Conservation (phyloP, 2,888 invertebrate genomes). For the Toxonevra muliebris region DNA sequence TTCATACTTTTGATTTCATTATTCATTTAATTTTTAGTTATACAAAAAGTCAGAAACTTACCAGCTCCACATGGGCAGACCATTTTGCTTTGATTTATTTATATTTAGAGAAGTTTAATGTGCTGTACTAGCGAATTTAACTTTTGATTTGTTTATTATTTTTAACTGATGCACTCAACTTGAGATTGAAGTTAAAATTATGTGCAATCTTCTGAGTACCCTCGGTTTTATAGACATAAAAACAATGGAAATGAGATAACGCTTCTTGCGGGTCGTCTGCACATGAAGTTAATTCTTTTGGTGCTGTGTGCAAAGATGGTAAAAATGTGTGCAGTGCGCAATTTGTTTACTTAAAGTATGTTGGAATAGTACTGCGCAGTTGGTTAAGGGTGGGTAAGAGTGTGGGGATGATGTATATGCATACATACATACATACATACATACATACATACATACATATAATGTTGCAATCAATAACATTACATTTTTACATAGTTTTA, state of each 20-base stretch:
- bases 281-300: not conserved
- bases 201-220: slow-evolving; percentile 10
- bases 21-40: too few relatives aligned
- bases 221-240: slow-evolving; percentile 27
- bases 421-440: not conserved
- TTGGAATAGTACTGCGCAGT: not conserved
- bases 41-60: slow-evolving; percentile 8
- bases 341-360: slow-evolving; percentile 5
- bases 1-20: too few relatives aligned
- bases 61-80: slow-evolving; percentile 32
- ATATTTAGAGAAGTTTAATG: not conserved
- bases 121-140: too few relatives aligned
- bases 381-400: too few relatives aligned
- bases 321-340: slow-evolving; percentile 25
- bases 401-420: not conserved
- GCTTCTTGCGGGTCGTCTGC: slow-evolving; percentile 14
- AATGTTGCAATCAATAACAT: too few relatives aligned
- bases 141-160: not conserved
- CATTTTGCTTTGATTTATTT: slow-evolving; percentile 25
- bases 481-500: too few relatives aligned
- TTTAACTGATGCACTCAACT: slow-evolving; percentile 16
- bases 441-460: too few relatives aligned
- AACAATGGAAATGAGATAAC: slow-evolving; percentile 7
- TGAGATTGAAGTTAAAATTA: slow-evolving; percentile 14
- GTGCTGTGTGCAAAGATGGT: slow-evolving; percentile 26